These are phyloP conservation scores for Cantharis flavilabris DNA, from an alignment of 2,888 invertebrate species.

Conservation along the genomic window DNA sequence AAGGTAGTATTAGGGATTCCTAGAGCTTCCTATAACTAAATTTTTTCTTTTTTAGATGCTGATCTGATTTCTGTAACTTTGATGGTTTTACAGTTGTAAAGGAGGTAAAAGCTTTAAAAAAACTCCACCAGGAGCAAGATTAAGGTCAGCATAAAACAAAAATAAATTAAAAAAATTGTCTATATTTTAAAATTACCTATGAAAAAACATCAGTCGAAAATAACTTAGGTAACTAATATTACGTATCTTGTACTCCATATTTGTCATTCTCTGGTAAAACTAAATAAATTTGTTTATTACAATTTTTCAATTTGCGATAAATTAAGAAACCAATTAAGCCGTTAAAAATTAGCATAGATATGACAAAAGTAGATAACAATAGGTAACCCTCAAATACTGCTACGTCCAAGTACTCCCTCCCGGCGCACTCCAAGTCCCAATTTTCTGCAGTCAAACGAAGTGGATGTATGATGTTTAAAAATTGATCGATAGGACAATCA, in stretches of 20 bases:
- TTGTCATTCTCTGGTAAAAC: not conserved
- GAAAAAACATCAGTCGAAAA: not conserved
- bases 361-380: too few relatives aligned
- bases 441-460: slow-evolving; percentile 51
- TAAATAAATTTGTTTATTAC: not conserved
- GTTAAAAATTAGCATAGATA: not conserved
- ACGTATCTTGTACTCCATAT: not conserved
- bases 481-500: slow-evolving; percentile 67
- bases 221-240: not conserved
- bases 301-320: not conserved
- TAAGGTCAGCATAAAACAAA: not conserved
- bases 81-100: too few relatives aligned
- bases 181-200: not conserved
- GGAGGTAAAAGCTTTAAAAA: too few relatives aligned
- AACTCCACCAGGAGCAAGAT: too few relatives aligned
- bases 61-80: too few relatives aligned
- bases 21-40: too few relatives aligned
- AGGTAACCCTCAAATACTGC: not conserved
- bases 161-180: not conserved
- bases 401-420: not conserved
- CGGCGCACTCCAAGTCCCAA: not conserved
- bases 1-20: too few relatives aligned
- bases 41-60: too few relatives aligned
- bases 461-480: slow-evolving; percentile 62
- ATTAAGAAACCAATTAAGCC: not conserved